These are phyloP conservation scores for Elachura formosa DNA, from an alignment of 2,113 vertebrate species.

Conservation along the genomic window DNA sequence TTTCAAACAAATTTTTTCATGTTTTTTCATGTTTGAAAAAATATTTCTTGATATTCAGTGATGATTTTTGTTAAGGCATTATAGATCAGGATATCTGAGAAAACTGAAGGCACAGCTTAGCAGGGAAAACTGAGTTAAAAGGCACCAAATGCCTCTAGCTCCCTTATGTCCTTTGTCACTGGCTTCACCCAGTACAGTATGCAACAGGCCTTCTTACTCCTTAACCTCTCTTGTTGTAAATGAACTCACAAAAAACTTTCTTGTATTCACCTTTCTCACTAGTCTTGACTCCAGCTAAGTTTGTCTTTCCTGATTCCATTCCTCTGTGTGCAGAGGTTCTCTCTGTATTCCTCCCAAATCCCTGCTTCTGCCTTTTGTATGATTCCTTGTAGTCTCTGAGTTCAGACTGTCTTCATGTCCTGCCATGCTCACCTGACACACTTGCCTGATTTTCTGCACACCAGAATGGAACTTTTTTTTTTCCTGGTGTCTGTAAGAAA, in stretches of 20 bases:
- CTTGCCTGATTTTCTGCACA: background rate
- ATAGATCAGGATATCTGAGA: background rate
- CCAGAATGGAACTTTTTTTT: too few relatives aligned
- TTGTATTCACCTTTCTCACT: background rate
- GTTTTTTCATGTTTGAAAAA: background rate
- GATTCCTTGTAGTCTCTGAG: background rate
- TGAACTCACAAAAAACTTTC: background rate
- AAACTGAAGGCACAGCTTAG: background rate
- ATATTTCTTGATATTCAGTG: background rate
- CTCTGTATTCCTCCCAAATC: background rate
- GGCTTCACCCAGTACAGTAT: background rate
- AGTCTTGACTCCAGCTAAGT: background rate
- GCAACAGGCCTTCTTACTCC: background rate
- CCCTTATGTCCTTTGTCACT: background rate
- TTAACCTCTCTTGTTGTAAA: background rate
- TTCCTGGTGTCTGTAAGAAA: accelerated
- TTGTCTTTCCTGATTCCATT: background rate
- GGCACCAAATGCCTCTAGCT: background rate
- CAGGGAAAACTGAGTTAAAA: background rate
- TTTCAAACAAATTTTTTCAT: background rate
- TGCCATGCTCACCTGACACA: background rate
- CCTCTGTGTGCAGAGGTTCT: too few relatives aligned
- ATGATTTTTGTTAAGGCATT: background rate
- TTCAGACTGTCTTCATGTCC: background rate
- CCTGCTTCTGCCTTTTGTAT: background rate